Base-by-base conservation (phyloP, 2,888 invertebrate genomes). In the Thereva nobilitata region DNA sequence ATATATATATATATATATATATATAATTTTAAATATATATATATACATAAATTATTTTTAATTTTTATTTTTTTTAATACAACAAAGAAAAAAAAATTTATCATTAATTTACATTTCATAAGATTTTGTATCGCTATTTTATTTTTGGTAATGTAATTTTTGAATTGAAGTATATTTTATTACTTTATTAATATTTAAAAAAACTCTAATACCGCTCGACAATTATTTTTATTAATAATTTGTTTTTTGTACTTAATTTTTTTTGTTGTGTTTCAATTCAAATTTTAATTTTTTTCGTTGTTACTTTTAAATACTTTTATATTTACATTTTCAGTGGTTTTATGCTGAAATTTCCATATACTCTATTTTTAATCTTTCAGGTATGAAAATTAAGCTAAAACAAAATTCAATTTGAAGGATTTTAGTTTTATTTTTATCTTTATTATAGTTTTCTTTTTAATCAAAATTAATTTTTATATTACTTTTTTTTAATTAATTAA, bases 331-430 rank as follows among this genome's bases (percentile, higher is more conserved):
- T 41, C 37, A 61, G 37, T 55, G 41, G 38, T 55, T 55, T 61
- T 41, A 23, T 50, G 37, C 67, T 72, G 65, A 68, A 64, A 68
- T 66, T 70, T 57, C 44, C 50, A 44, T 40, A 9, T 42, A 54
- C 41, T 38, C 5, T 55, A 50, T 37, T 35, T 10, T 55, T 55
- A 54, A n/a, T 53, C 42, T 54, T 69, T 61, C 45, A 55, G 49
- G 34, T 49, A 54, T 45, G 54, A 54, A 53, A 38, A 23, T 23
- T 23, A 23, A 23, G 23, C 23, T 23, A 23, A 23, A 23, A 23
- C 23, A 23, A 23, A 23, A 23, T 23, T 23, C 23, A 23, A 23
- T 23, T 23, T 23, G 23, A 23, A 23, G 23, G 23, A 23, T 23
- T 23, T 23, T 23, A 23, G 23, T 23, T 23, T 23, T 23, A 23